Evolutionary conservation across 2,888 invertebrate genomes (phyloP).

Genomic region (Zaprionus obscuricornis): DNA sequence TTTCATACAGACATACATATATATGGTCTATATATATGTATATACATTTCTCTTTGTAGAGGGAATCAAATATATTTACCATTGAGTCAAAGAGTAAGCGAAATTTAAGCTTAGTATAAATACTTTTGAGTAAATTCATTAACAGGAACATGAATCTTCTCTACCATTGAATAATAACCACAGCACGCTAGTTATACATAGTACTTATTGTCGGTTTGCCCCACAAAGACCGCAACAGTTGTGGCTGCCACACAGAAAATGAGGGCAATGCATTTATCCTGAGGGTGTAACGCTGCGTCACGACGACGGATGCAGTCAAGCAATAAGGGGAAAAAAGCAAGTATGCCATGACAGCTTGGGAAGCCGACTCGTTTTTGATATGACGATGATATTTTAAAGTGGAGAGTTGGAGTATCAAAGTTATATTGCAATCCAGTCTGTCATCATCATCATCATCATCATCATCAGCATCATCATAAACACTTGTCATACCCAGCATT

Average conservation of each 20-base stretch:
- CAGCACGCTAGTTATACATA: conserved; percentile 13
- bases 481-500: conserved; percentile 36
- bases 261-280: conserved; percentile 73
- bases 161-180: conserved; percentile 12
- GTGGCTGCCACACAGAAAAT: conserved; percentile 59
- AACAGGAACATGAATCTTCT: conserved; percentile 7
- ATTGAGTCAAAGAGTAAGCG: conserved; percentile 12
- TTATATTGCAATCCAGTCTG: conserved; percentile 37
- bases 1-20: too few species aligned
- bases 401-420: conserved; percentile 61
- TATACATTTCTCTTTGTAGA: conserved; percentile 27
- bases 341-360: conserved; percentile 41
- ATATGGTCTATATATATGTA: conserved; percentile 38
- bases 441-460: conserved; percentile 20
- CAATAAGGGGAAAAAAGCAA: conserved; percentile 31
- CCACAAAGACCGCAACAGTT: conserved; percentile 48
- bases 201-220: conserved; percentile 6
- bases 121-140: conserved; percentile 58
- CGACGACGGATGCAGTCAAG: conserved; percentile 16
- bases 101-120: conserved; percentile 36
- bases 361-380: conserved; percentile 65
- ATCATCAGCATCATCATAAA: conserved; percentile 3
- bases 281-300: conserved; percentile 43
- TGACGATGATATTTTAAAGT: conserved; percentile 77
- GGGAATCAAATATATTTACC: conserved; percentile 1